Evolutionary conservation across 2,888 invertebrate genomes (phyloP), one percentile per base, ranked within the genome.

Genomic region (Lasioglossum zephyrum): DNA sequence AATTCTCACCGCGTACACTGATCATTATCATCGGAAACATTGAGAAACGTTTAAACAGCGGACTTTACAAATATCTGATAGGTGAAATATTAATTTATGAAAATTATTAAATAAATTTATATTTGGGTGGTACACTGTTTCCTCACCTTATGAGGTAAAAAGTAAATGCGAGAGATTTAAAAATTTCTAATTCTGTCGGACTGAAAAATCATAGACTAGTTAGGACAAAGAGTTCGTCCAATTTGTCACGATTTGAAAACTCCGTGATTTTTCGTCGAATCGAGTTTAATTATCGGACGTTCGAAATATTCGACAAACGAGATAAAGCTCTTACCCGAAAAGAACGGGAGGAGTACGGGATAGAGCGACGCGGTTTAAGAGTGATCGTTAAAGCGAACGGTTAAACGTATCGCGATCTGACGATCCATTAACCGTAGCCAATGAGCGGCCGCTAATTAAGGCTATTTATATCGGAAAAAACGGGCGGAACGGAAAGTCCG

Each of bases 361-460:
- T 88, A 49, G 80, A 84, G 75, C 81, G 75, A 83, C 81, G 69
- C 66, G 78, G 81, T 87, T 90, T 87, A 86, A 85, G 79, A 79
- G 77, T 60, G 79, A 82, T 86, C 74, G 72, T 53, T 82, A 79
- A 77, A 77, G 76, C 82, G 85, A 81, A 60, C 82, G 84, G 91
- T 91, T 91, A 91, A 92, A 92, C 87, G 90, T 91, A 90, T 91
- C 82, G 90, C 91, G 88, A 82, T 91, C 90, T 92, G 92, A 92
- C 93, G 93, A 93, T 93, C 94, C 93, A 94, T 94, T 94, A 93
- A 92, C 91, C 90, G 89, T 91, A 92, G 91, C 93, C 92, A 92
- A 93, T 92, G 92, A 93, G 90, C 93, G 91, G 91, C 90, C 90
- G 88, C 93, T 94, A 94, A 94, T 94, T 93, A 93, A 93, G 92